Evolutionary conservation across 1,140 invertebrate species (phyloP).

Genomic region (Sitodiplosis mosellana): DNA sequence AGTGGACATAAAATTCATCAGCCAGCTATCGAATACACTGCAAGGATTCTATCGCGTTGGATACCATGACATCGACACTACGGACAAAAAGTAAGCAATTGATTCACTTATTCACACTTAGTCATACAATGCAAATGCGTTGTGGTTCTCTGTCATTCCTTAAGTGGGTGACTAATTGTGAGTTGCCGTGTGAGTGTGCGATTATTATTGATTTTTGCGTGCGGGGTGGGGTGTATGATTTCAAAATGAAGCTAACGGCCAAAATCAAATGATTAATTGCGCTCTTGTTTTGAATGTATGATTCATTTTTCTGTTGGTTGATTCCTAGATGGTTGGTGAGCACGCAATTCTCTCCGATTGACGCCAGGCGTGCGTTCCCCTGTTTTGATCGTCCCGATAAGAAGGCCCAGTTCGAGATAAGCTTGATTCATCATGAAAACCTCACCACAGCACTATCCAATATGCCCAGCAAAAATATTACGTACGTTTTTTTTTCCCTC

Average conservation of each 20-base stretch:
- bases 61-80: conserved; percentile 40
- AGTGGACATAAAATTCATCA: conserved; percentile 40
- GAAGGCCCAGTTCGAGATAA: conserved; percentile 56
- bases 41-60: conserved; percentile 63
- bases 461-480: conserved; percentile 27
- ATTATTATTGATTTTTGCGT: too few relatives aligned
- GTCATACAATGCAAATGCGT: too few relatives aligned
- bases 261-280: too few relatives aligned
- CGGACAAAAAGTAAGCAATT: conserved; percentile 39
- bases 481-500: conserved; percentile 6
- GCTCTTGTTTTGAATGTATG: not conserved
- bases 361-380: conserved; percentile 62
- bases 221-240: too few relatives aligned
- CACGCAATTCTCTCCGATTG: conserved; percentile 66
- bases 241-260: too few relatives aligned
- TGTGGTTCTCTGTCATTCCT: too few relatives aligned
- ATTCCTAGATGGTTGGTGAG: conserved; percentile 38
- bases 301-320: not conserved
- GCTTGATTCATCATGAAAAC: conserved; percentile 38
- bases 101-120: not conserved
- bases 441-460: conserved; percentile 43
- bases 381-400: conserved; percentile 74
- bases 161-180: too few relatives aligned
- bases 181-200: too few relatives aligned
- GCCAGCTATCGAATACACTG: conserved; percentile 40